A percentile compares a stretch with the other conserved stretches of the same genome.
Conservation (phyloP, 2,113 vertebrate species). For the Benitochromis conjunctus region DNA sequence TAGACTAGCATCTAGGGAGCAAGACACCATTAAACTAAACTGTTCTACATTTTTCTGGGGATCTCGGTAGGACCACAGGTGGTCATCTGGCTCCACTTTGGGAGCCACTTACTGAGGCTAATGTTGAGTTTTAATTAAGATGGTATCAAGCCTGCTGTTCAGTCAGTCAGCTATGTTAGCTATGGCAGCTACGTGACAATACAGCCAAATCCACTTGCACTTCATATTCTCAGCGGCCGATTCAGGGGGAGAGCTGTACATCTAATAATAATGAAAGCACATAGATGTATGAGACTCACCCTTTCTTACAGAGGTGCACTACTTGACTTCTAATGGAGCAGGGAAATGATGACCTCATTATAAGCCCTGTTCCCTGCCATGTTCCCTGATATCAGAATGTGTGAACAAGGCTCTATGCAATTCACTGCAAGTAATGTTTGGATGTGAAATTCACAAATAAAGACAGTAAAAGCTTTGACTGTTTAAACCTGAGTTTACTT, state of each 20-base stretch:
- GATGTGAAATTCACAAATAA: background rate
- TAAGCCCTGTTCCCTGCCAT: slow-evolving; percentile 5
- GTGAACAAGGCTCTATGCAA: background rate
- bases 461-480: background rate
- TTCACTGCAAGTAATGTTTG: background rate
- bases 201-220: background rate
- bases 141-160: slow-evolving; percentile 8
- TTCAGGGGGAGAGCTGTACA: background rate
- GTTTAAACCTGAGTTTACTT: background rate
- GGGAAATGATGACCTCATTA: slow-evolving; percentile 20
- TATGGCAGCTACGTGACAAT: background rate
- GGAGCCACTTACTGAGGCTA: slow-evolving; percentile 3
- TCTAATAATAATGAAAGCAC: slow-evolving; percentile 23
- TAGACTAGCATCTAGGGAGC: background rate
- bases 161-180: background rate
- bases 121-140: slow-evolving; percentile 46
- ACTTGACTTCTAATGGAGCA: slow-evolving; percentile 12
- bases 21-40: background rate
- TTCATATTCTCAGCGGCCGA: background rate
- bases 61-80: background rate
- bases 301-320: background rate
- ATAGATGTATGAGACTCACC: background rate
- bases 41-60: background rate
- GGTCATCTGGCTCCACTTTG: background rate
- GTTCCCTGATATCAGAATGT: slow-evolving; percentile 7